phyloP scores from a whole-genome alignment of 2,113 vertebrate species.

The Notechis scutatus region DNA sequence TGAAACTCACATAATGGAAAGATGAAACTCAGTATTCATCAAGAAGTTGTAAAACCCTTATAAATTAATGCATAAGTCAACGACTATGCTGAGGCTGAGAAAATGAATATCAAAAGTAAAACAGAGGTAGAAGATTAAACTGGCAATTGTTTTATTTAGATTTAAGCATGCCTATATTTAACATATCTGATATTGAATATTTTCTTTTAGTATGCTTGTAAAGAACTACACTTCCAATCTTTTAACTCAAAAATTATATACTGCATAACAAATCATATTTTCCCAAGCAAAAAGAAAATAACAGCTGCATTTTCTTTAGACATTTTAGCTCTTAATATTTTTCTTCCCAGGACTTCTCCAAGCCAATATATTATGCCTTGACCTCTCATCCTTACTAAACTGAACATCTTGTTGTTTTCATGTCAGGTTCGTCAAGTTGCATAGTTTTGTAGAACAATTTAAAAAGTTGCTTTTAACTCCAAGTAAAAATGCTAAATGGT shows the following conservation, averaged over 20 bases:
- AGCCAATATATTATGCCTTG: neutral
- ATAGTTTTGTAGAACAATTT: neutral
- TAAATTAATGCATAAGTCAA: neutral
- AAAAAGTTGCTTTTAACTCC: neutral
- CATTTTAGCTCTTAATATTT: neutral
- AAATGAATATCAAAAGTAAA: neutral
- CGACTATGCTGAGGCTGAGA: neutral
- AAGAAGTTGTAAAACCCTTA: conserved; percentile 13
- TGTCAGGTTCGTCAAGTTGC: neutral
- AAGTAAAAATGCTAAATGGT: neutral
- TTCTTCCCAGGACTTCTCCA: neutral
- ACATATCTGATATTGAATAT: neutral
- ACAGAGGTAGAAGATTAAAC: neutral
- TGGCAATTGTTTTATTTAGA: neutral
- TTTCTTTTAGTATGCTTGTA: neutral
- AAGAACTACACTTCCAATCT: neutral
- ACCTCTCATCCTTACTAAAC: neutral
- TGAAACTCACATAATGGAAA: neutral
- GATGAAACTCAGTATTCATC: neutral
- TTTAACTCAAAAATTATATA: neutral
- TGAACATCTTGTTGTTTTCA: neutral
- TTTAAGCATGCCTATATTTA: neutral
- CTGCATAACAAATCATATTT: neutral
- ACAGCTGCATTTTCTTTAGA: neutral
- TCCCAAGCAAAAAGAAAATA: neutral